Evolutionary conservation across 1,140 invertebrate species (phyloP), one percentile per base, ranked within the genome.

Genomic region (Capitella teleta): DNA sequence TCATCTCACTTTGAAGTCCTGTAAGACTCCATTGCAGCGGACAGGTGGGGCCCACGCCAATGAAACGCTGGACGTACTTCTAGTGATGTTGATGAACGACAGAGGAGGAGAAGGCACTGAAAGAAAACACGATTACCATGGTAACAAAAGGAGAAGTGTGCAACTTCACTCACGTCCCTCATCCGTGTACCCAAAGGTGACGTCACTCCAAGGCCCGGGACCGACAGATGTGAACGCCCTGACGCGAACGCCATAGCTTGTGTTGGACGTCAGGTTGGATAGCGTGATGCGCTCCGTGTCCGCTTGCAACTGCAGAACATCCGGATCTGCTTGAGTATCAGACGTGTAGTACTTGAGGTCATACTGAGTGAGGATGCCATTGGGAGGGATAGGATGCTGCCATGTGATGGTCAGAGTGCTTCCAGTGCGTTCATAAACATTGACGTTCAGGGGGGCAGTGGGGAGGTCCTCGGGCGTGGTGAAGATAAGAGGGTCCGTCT

Each of bases 301-400:
- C 23, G 21, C 42, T 26, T 25, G 18, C 16, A 44, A 4, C 1
- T 21, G 24, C 21, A 44, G 21, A 26, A 23, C 16, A 16, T 4
- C 5, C 21, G 42, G 21, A 3, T 44, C 21, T 16, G 21, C 10
- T 25, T 8, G 16, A 18, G 16, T 26, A 26, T 10, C n/a, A 21
- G 28, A 21, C 0, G 19, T 26, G 5, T 24, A 16, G 34, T 40
- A 47, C 30, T 40, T 38, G 24, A 53, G 26, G 6, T 40, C 26
- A 44, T 53, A 53, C n/a, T 23, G 30, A 8, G 28, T 42, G 12
- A 53, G 32, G 21, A 49, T 16, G 25, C 52, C 52, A 23, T 53
- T 46, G 26, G 46, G 36, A 2, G 52, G 52, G 18, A 34, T 25
- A 2, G 52, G 52, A 24, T 25, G 19, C 10, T 40, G 16, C 52